phyloP scores from a whole-genome alignment of 2,888 invertebrate genomes.

The Camptogramma bilineatum region DNA sequence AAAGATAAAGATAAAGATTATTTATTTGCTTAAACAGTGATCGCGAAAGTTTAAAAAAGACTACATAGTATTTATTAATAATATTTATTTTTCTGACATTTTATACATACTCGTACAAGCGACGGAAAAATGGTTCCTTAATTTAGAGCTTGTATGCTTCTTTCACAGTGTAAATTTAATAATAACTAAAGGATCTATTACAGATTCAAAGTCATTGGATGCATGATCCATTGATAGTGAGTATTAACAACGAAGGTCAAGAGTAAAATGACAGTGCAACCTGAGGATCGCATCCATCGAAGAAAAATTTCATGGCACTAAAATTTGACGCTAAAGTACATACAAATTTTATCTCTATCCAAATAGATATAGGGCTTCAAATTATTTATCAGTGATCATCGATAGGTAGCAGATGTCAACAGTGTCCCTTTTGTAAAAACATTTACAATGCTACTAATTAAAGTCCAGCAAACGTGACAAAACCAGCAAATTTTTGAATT shows the following conservation, averaged over 20 bases:
- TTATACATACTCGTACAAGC: too few species aligned
- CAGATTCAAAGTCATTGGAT: conserved; percentile 16
- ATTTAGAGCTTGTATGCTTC: neutral
- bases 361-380: conserved; percentile 28
- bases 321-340: conserved; percentile 74
- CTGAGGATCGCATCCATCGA: conserved; percentile 59
- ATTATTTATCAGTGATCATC: conserved; percentile 63
- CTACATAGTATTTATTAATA: too few species aligned
- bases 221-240: conserved; percentile 33
- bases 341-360: conserved; percentile 56
- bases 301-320: conserved; percentile 68
- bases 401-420: conserved; percentile 48
- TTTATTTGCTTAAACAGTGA: too few species aligned
- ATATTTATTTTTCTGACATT: too few species aligned
- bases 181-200: neutral
- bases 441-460: conserved; percentile 80
- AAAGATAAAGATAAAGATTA: too few species aligned
- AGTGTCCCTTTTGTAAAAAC: conserved; percentile 61
- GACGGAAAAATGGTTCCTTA: too few species aligned
- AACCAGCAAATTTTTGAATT: conserved; percentile 58
- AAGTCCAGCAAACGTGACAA: conserved; percentile 62
- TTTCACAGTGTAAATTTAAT: neutral
- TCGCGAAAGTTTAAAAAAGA: too few species aligned
- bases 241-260: conserved; percentile 58
- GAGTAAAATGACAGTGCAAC: conserved; percentile 72